A percentile compares a stretch with the other conserved stretches of the same genome.
phyloP scores from a whole-genome alignment of 2,888 invertebrate genomes.

The Gymnosoma rotundatum region DNA sequence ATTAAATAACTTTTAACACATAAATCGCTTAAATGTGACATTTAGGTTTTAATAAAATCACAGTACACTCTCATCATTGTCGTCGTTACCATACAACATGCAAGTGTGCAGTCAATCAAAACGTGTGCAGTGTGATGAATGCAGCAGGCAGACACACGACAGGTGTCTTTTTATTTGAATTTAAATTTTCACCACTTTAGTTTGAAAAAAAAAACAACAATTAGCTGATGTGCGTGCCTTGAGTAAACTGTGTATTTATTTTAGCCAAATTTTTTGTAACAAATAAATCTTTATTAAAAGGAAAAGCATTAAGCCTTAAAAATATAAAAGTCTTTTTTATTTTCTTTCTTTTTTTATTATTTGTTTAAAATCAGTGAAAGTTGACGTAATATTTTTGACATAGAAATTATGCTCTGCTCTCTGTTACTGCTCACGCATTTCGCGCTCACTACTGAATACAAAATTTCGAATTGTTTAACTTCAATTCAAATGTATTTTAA shows the following conservation, averaged over 20 bases:
- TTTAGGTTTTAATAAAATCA: background rate
- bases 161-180: constrained; percentile 51
- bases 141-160: constrained; percentile 10
- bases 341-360: background rate
- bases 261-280: constrained; percentile 30
- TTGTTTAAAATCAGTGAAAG: constrained; percentile 54
- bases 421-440: background rate
- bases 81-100: constrained; percentile 4
- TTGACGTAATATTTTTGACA: constrained; percentile 69
- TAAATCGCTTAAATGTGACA: no score
- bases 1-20: no score
- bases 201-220: background rate
- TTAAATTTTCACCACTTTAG: constrained; percentile 48
- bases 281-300: constrained; percentile 35
- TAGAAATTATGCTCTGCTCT: constrained; percentile 42
- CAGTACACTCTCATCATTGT: background rate
- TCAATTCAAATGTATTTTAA: background rate
- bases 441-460: background rate
- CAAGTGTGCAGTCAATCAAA: constrained; percentile 28
- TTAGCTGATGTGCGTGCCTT: background rate
- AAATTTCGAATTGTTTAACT: background rate
- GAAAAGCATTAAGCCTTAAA: background rate
- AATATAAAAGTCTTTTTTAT: background rate
- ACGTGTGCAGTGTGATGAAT: constrained; percentile 20
- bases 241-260: background rate